Evolutionary conservation across 2,797 vertebrate species (phyloP).

Genomic region (Caiman crocodilus): DNA sequence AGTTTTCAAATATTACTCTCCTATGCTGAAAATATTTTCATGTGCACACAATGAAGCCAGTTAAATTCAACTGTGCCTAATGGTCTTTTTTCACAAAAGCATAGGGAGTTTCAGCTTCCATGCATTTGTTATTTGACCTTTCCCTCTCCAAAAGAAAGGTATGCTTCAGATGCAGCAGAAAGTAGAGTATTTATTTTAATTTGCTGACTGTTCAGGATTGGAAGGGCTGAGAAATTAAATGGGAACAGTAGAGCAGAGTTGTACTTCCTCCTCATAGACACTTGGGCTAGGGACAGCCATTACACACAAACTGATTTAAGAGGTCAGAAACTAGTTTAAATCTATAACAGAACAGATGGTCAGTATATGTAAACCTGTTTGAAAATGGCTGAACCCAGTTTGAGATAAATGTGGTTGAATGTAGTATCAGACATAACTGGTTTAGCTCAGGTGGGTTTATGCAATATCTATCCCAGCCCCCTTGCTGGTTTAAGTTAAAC

Average conservation of each 20-base stretch:
- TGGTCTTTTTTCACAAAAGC: conserved; percentile 36
- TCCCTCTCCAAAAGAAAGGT: background rate
- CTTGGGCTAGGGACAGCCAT: too few species aligned
- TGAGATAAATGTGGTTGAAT: too few species aligned
- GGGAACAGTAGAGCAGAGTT: background rate
- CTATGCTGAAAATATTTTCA: background rate
- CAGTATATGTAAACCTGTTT: too few species aligned
- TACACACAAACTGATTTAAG: too few species aligned
- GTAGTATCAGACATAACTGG: too few species aligned
- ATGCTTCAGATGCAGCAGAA: background rate
- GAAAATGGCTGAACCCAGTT: too few species aligned
- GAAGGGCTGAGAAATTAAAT: background rate
- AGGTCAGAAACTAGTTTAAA: too few species aligned
- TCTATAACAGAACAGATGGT: too few species aligned
- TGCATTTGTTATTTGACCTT: background rate
- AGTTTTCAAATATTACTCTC: background rate
- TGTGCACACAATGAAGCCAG: conserved; percentile 32
- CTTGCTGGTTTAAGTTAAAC: too few species aligned
- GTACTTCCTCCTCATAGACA: background rate
- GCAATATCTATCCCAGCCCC: too few species aligned
- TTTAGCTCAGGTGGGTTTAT: too few species aligned
- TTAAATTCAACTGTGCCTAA: background rate
- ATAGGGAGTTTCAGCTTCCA: rapidly evolving
- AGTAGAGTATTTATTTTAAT: rapidly evolving
- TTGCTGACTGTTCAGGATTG: background rate